Conservation (phyloP, 2,797 vertebrate species). For the Gouania willdenowi region DNA sequence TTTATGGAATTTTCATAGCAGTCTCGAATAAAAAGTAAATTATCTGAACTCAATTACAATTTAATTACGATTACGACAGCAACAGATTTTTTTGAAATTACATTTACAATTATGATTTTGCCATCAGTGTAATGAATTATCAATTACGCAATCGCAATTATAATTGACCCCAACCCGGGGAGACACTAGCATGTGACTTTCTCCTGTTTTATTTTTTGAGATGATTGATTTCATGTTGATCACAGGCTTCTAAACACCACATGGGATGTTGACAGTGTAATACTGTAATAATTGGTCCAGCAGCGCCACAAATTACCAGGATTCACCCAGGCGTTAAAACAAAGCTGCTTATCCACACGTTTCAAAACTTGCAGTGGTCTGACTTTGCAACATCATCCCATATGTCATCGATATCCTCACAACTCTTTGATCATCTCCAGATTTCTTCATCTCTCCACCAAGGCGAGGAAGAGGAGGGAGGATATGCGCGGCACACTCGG, state of each 20-base stretch:
- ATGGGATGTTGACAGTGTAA: conserved; percentile 25
- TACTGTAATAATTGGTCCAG: conserved; percentile 32
- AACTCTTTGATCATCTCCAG: conserved; percentile 34
- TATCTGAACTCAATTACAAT: too few species aligned
- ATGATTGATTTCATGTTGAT: conserved; percentile 19
- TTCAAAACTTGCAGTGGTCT: conserved; percentile 10
- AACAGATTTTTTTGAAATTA: too few species aligned
- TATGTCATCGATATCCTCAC: conserved; percentile 22
- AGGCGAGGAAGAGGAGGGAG: conserved; percentile 14
- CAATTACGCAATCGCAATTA: too few species aligned
- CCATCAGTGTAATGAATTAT: too few species aligned
- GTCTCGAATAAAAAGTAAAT: too few species aligned
- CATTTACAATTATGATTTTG: too few species aligned
- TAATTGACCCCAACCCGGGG: too few species aligned
- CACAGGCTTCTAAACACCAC: conserved; percentile 22
- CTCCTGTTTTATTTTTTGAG: conserved; percentile 22
- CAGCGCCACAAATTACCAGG: conserved; percentile 38
- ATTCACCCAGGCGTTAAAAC: conserved; percentile 42
- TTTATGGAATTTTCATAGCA: too few species aligned
- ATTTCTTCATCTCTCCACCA: conserved; percentile 3
- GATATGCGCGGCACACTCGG: conserved; percentile 24
- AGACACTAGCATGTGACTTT: conserved; percentile 11
- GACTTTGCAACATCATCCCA: neutral
- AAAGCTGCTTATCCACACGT: conserved; percentile 45
- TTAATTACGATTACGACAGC: too few species aligned